Percentiles rank a stretch among this genome's conserved stretches.
phyloP scores from a whole-genome alignment of 2,888 invertebrate species.

The Alviniconcha strummeri region DNA sequence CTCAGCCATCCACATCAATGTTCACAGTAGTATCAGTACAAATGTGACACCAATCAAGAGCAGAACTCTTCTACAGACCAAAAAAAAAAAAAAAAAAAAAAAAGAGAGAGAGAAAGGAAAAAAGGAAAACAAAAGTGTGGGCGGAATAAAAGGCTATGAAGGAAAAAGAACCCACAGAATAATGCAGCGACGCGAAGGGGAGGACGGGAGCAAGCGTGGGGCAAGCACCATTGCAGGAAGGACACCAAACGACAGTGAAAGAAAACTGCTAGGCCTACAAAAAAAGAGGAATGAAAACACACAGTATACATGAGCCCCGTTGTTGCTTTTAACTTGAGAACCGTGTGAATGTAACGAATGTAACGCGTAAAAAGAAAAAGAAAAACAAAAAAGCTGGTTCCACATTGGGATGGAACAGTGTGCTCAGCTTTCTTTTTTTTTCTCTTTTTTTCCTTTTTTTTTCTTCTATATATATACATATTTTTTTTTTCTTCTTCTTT shows the following conservation, averaged over 20 bases:
- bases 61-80: neutral
- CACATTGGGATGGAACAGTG: too few relatives aligned
- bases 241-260: slow-evolving; percentile 9
- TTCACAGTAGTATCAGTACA: neutral
- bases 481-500: too few relatives aligned
- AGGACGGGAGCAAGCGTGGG: neutral
- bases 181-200: neutral
- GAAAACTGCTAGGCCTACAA: neutral
- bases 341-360: neutral
- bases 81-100: neutral
- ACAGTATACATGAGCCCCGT: slow-evolving; percentile 1
- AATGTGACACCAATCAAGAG: neutral
- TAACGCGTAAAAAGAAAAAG: too few relatives aligned
- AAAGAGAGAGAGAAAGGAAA: neutral
- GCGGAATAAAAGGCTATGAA: neutral
- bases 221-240: neutral
- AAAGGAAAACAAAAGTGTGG: neutral
- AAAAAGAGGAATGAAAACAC: neutral
- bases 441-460: too few relatives aligned
- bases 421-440: too few relatives aligned
- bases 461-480: too few relatives aligned
- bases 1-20: neutral
- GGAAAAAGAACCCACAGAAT: neutral
- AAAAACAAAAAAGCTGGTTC: too few relatives aligned
- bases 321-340: neutral